Conservation (phyloP, 2,797 vertebrate species). For the Caiman crocodilus region DNA sequence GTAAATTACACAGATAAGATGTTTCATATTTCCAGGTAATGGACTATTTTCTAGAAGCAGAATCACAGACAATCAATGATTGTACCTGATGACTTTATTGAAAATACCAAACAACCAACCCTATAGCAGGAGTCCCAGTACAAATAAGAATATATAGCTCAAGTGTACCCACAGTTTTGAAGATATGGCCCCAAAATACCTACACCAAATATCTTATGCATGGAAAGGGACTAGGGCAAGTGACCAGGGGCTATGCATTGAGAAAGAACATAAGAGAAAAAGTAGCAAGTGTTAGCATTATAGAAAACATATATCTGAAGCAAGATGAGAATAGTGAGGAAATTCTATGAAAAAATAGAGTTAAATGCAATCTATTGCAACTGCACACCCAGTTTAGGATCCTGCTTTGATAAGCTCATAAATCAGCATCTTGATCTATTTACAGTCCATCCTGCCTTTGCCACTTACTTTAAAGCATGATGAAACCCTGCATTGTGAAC, state of each 20-base stretch:
- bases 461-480: not conserved
- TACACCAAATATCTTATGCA: too few species aligned
- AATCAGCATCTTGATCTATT: fast-evolving
- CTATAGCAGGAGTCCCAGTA: not conserved
- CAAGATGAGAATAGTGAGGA: not conserved
- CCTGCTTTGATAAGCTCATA: not conserved
- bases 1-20: not conserved
- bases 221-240: too few species aligned
- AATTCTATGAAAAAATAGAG: not conserved
- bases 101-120: not conserved
- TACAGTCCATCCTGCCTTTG: not conserved
- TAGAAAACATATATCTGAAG: not conserved
- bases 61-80: not conserved
- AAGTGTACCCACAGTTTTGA: not conserved
- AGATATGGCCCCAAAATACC: not conserved
- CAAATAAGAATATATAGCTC: not conserved
- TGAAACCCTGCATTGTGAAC: not conserved
- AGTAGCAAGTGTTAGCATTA: not conserved
- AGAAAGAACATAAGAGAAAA: not conserved
- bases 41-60: not conserved
- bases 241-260: not conserved
- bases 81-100: not conserved
- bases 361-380: too few species aligned
- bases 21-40: not conserved
- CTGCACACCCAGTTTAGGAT: not conserved